Percentiles rank a stretch among this genome's conserved stretches.
These are phyloP conservation scores for Alligator mississippiensis DNA, from an alignment of 2,113 vertebrate species.

Conservation along the genomic window DNA sequence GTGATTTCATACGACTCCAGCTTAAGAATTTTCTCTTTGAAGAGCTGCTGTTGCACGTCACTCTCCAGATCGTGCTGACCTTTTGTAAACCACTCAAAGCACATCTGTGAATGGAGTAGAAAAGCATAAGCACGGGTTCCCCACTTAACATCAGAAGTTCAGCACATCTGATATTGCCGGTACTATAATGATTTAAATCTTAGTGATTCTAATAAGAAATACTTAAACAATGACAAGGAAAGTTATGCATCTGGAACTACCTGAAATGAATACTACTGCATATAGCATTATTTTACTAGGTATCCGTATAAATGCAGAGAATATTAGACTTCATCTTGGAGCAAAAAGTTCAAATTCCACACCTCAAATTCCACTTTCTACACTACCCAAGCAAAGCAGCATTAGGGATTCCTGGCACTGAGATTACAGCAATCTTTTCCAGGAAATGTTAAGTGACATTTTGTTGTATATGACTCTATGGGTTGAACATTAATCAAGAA, in stretches of 20 bases:
- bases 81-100: conserved; percentile 99
- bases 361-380: neutral
- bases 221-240: neutral
- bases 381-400: neutral
- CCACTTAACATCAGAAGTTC: neutral
- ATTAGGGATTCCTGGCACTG: neutral
- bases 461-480: neutral
- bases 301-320: neutral
- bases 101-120: conserved; percentile 85
- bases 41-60: conserved; percentile 97
- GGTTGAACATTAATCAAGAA: neutral
- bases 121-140: neutral
- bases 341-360: neutral
- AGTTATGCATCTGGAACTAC: neutral
- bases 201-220: neutral
- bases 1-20: conserved; percentile 98
- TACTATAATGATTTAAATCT: neutral
- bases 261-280: neutral
- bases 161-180: neutral
- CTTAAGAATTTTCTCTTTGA: conserved; percentile 98
- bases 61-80: conserved; percentile 98
- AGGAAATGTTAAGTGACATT: neutral
- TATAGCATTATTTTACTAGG: neutral
- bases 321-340: neutral
- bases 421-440: neutral